These are phyloP conservation scores for Chymomyza caudatula DNA, from an alignment of 2,888 invertebrate species.

Conservation along the genomic window DNA sequence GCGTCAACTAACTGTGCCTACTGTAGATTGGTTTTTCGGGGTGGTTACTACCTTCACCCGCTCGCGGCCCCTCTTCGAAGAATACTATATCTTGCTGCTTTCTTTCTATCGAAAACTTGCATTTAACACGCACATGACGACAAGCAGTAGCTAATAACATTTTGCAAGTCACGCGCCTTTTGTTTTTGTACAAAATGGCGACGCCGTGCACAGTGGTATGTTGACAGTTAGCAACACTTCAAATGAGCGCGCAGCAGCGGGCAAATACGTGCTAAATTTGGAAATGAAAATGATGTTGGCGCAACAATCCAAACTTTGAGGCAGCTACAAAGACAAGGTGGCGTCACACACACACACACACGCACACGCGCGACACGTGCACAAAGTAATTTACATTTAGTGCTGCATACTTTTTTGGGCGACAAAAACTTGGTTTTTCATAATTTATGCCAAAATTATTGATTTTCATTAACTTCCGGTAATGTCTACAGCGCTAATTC, in stretches of 20 bases:
- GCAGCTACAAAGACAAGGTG: conserved; percentile 9
- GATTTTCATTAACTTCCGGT: not conserved
- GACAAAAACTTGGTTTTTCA: conserved; percentile 8
- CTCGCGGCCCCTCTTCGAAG: not conserved
- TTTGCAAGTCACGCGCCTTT: conserved; percentile 15
- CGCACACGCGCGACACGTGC: conserved; percentile 20
- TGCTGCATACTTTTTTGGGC: conserved; percentile 51
- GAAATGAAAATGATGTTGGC: conserved; percentile 61
- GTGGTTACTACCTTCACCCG: not conserved
- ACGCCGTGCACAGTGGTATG: too few relatives aligned
- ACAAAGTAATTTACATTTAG: conserved; percentile 56
- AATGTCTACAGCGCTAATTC: not conserved
- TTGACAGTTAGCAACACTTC: too few relatives aligned
- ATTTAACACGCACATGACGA: conserved; percentile 62
- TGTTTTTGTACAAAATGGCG: conserved; percentile 31
- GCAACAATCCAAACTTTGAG: conserved; percentile 26
- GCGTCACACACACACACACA: conserved; percentile 1
- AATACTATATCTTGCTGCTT: conserved; percentile 7
- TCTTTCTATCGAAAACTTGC: conserved; percentile 55
- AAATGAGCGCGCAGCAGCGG: not conserved
- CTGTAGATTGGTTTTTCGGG: not conserved
- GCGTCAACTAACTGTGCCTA: not conserved
- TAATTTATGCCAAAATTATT: conserved; percentile 1
- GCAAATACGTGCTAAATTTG: conserved; percentile 58
- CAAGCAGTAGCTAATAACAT: conserved; percentile 8